These are phyloP conservation scores for Zapus hudsonius DNA, from an alignment of 2,113 vertebrate species.

Conservation along the genomic window DNA sequence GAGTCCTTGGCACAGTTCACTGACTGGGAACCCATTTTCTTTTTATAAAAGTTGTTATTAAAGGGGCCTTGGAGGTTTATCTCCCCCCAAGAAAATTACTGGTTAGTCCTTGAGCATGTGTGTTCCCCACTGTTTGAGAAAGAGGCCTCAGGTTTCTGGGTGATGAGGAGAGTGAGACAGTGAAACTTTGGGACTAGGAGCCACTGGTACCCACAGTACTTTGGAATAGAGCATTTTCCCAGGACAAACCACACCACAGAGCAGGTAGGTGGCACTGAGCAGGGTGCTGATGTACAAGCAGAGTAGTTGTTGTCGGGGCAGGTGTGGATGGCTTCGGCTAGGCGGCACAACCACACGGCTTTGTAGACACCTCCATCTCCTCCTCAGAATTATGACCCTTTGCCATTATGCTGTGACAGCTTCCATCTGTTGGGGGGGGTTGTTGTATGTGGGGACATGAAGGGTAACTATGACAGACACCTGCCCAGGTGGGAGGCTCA, in stretches of 20 bases:
- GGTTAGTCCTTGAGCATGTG: not conserved
- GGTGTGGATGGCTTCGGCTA: not conserved
- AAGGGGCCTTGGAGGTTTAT: not conserved
- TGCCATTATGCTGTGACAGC: not conserved
- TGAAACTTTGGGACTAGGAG: not conserved
- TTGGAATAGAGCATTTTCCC: not conserved
- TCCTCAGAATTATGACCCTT: not conserved
- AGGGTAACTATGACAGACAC: not conserved
- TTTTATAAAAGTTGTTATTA: not conserved
- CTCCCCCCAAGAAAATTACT: not conserved
- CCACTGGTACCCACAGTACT: not conserved
- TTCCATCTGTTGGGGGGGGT: no score
- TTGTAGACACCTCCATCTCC: not conserved
- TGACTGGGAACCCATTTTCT: no score
- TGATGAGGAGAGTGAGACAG: no score
- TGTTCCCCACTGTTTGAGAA: not conserved
- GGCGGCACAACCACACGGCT: not conserved
- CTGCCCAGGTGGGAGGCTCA: not conserved
- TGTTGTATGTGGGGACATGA: not conserved
- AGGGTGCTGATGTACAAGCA: no score
- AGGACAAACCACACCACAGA: not conserved
- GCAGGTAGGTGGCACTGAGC: not conserved
- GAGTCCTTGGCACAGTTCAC: no score
- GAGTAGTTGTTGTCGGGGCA: not conserved
- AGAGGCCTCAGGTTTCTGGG: not conserved